Evolutionary conservation across 2,888 invertebrate genomes (phyloP), one percentile per base, ranked within the genome.

Genomic region (Plusia festucae): DNA sequence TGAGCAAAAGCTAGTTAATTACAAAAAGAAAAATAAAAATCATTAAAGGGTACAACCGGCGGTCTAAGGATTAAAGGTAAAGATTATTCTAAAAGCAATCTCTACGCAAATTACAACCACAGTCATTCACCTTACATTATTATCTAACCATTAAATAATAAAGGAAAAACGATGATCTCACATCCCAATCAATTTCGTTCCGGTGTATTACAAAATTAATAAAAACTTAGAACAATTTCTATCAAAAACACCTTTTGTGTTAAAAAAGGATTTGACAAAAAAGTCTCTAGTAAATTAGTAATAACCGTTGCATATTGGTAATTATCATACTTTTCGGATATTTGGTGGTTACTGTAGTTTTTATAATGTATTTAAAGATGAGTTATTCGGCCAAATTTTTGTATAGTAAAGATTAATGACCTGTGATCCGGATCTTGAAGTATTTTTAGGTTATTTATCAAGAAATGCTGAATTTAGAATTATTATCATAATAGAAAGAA

Each of bases 121-220:
- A 40, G 40, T 44, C 74, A 59, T 44, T 62, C 20, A 59, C 8
- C 55, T 8, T 18, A 46, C 1, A 16, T 9, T n/a, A 5, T 40
- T 30, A 56, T n/a, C n/a, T n/a, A n/a, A 30, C 46, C 30, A 67
- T 32, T 11, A 34, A 34, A 69, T 34, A 68, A 69, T 74, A 59
- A 74, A 54, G 34, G 49, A 68, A 52, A 13, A 11, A 24, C 1
- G n/a, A 24, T 59, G 27, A 61, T 16, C 30, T 53, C 24, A 40
- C 18, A 20, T 9, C 16, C 56, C 18, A 27, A 65, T 0, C 20
- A 40, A 70, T 73, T 70, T 18, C 59, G 1, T 13, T 54, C 27
- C 56, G 76, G 66, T 54, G 18, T 58, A 68, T 60, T 49, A 49
- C 44, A 54, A 46, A 60, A 44, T 69, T 73, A 60, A 56, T 15